phyloP scores from a whole-genome alignment of 2,888 invertebrate genomes.

The Argyresthia goedartella region DNA sequence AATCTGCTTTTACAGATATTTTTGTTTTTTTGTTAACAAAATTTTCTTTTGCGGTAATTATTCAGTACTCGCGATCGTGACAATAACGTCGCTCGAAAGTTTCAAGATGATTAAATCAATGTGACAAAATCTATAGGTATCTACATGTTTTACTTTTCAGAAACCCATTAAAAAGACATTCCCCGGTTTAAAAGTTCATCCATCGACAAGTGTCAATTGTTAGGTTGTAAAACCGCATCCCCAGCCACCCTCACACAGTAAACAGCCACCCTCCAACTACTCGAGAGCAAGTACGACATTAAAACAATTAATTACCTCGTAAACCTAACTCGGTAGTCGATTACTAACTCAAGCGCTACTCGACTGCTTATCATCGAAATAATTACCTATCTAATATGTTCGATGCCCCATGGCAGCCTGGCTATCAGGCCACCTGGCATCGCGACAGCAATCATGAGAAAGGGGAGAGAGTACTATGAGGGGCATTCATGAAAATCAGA shows the following conservation, averaged over 20 bases:
- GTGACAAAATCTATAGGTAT: too few species aligned
- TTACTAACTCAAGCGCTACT: conserved; percentile 16
- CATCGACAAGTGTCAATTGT: neutral
- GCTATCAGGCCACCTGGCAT: conserved; percentile 28
- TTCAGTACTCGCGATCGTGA: too few species aligned
- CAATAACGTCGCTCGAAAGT: too few species aligned
- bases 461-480: neutral
- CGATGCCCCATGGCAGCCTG: conserved; percentile 14
- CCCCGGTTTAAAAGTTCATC: neutral
- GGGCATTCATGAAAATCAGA: neutral
- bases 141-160: too few species aligned
- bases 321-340: conserved; percentile 45
- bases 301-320: conserved; percentile 57
- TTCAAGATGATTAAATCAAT: too few species aligned
- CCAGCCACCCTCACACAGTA: conserved; percentile 14
- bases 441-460: conserved; percentile 31
- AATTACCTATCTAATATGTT: conserved; percentile 7
- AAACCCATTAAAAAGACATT: too few species aligned
- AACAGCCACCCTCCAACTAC: conserved; percentile 35
- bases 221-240: conserved; percentile 1
- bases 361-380: conserved; percentile 28
- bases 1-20: too few species aligned
- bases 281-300: conserved; percentile 20
- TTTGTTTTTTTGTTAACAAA: too few species aligned
- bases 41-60: too few species aligned